Conservation (phyloP, 2,113 vertebrate genomes). For the Piaya cayana region DNA sequence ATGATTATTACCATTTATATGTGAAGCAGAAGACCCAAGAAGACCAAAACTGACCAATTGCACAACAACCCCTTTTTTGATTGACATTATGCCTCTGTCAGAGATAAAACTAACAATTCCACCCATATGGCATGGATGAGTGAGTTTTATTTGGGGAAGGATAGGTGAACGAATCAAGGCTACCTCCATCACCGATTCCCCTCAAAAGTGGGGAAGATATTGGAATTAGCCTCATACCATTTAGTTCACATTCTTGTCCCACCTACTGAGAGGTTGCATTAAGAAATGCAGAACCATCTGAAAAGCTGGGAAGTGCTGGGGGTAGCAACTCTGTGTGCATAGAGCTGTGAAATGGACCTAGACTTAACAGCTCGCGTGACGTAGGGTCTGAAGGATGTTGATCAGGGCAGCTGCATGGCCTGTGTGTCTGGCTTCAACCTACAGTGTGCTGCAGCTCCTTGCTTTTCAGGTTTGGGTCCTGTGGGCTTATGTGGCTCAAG, state of each 20-base stretch:
- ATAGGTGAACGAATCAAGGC: not conserved
- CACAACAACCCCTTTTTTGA: not conserved
- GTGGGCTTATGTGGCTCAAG: not conserved
- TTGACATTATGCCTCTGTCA: not conserved
- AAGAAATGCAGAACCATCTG: not conserved
- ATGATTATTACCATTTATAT: not conserved
- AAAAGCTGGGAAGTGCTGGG: not conserved
- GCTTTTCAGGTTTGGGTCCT: not conserved
- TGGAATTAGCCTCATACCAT: not conserved
- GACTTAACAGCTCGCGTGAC: rapidly evolving
- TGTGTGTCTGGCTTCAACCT: not conserved
- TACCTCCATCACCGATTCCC: not conserved
- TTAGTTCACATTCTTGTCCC: not conserved
- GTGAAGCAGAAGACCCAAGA: too few species aligned
- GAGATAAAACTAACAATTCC: not conserved
- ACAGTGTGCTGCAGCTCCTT: not conserved
- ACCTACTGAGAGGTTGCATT: not conserved
- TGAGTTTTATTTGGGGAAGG: not conserved
- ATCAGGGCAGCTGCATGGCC: not conserved
- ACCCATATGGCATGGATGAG: rapidly evolving
- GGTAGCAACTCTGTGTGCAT: not conserved
- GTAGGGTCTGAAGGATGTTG: too few species aligned
- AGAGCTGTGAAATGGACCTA: not conserved
- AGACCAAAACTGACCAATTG: not conserved
- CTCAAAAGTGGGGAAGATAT: not conserved